Percentiles rank a stretch among this genome's conserved stretches.
phyloP scores from a whole-genome alignment of 2,113 vertebrate species.

The Crotalus viridis region DNA sequence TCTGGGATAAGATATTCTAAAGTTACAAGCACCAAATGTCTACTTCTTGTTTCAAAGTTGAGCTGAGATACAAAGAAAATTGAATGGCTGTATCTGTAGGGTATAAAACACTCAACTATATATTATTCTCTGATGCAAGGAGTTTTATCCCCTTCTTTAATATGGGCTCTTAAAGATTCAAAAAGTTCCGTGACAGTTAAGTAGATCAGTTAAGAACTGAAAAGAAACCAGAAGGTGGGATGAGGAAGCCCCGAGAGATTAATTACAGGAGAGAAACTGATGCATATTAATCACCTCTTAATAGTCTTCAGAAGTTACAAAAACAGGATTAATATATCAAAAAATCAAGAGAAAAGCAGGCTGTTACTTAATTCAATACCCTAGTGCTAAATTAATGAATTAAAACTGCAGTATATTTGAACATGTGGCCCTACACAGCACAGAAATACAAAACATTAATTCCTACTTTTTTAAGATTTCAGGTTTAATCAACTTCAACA shows the following conservation, averaged over 20 bases:
- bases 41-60: not conserved
- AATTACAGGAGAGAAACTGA: not conserved
- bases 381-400: not conserved
- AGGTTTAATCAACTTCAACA: not conserved
- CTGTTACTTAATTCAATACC: not conserved
- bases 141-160: not conserved
- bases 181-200: slow-evolving; percentile 10
- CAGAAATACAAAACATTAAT: not conserved
- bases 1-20: not conserved
- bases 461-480: not conserved
- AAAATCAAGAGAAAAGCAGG: not conserved
- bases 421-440: not conserved
- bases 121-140: not conserved
- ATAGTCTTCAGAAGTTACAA: not conserved
- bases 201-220: not conserved
- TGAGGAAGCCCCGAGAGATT: not conserved
- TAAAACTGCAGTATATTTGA: not conserved
- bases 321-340: not conserved
- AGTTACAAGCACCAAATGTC: not conserved
- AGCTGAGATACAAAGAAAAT: not conserved
- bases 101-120: not conserved
- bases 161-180: not conserved
- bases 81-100: not conserved
- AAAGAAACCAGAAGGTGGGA: not conserved
- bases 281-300: not conserved